A percentile compares a stretch with the other conserved stretches of the same genome.
These are phyloP conservation scores for Helicorthomorpha holstii DNA, from an alignment of 1,140 invertebrate genomes.

Conservation along the genomic window DNA sequence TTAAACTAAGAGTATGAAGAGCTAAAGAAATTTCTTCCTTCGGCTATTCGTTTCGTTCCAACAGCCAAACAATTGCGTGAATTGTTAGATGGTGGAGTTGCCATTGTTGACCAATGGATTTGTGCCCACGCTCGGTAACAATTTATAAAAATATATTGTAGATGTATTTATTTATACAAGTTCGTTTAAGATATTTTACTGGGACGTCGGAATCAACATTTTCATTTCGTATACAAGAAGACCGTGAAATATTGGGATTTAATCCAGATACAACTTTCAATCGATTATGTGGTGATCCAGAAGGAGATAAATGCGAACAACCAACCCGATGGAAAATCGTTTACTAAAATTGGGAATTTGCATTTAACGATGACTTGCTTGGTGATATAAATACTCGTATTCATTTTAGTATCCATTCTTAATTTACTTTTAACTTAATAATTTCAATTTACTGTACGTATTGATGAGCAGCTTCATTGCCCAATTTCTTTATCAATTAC, in stretches of 20 bases:
- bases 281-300: constrained; percentile 48
- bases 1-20: constrained; percentile 35
- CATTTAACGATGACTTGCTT: too few relatives aligned
- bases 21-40: constrained; percentile 26
- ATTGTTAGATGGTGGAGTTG: constrained; percentile 68
- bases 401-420: too few relatives aligned
- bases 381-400: too few relatives aligned
- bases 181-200: constrained; percentile 50
- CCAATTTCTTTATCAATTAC: too few relatives aligned
- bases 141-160: constrained; percentile 2
- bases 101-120: constrained; percentile 92
- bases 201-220: constrained; percentile 91
- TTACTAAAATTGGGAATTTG: too few relatives aligned
- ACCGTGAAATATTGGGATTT: constrained; percentile 86
- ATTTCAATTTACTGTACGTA: too few relatives aligned
- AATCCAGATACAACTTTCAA: constrained; percentile 68
- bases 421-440: too few relatives aligned
- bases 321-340: constrained; percentile 30
- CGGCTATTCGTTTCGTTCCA: constrained; percentile 33
- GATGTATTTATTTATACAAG: neutral
- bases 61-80: constrained; percentile 22
- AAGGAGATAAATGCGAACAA: constrained; percentile 28
- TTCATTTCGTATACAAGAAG: constrained; percentile 90
- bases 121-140: constrained; percentile 59
- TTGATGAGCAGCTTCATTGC: too few relatives aligned